Evolutionary conservation across 2,888 invertebrate genomes (phyloP), one percentile per base, ranked within the genome.

Genomic region (Desoria tigrina): DNA sequence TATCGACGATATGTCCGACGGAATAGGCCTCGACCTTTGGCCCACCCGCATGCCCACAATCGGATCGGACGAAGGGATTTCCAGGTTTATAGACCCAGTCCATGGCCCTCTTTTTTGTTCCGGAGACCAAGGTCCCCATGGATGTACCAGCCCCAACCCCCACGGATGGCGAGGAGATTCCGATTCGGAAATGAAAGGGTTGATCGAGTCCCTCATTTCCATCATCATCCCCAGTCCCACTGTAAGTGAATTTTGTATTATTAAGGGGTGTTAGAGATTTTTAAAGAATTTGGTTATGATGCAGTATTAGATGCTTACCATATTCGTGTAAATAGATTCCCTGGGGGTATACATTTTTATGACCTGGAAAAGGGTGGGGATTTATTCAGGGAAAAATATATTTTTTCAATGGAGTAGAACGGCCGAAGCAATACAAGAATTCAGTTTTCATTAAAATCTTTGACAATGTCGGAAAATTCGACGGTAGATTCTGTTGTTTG

Each of bases 1-100:
- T 69, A 67, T 53, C 51, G 72, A 39, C 49, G 69, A 7, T 72
- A 72, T 66, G 69, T 69, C 51, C 62, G 72, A 53, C 63, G 68
- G 42, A 69, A 66, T 28, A 18, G 58, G 16, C 45, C 62, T n/a
- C 65, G 69, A 65, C 54, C 67, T 23, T 37, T 58, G 23, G 39
- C 56, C 42, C 57, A 32, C 51, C 21, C 50, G 56, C 42, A 65
- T 65, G 58, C 49, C 60, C 53, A 50, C 11, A 14, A 9, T 7
- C 4, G 51, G 24, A 51, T 51, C 14, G 26, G 51, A 4, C 14
- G 58, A 28, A 23, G 58, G 24, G 45, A 27, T 2, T 58, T 27
- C 21, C 42, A 58, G 11, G 14, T 42, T 14, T 42, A 37, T 14
- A 26, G 18, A 21, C 49, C 58, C 2, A 57, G 32, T 21, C 58